Evolutionary conservation across 2,113 vertebrate species (phyloP).

Genomic region (Vombatus ursinus): DNA sequence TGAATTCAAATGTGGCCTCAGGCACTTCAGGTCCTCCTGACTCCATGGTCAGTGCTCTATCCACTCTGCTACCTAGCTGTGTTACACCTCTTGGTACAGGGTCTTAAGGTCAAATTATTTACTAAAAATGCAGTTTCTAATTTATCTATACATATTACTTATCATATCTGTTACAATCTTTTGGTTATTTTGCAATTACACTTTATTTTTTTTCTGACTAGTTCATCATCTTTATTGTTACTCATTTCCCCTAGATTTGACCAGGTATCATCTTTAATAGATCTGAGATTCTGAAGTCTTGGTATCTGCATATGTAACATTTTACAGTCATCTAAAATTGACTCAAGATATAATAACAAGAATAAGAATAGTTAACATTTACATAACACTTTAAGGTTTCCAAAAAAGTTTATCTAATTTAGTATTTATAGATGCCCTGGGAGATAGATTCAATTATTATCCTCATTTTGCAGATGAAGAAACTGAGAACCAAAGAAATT

Average conservation of each 20-base stretch:
- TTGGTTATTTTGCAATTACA: too few species aligned
- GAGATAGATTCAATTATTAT: not conserved
- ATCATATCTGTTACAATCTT: too few species aligned
- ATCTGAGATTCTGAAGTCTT: not conserved
- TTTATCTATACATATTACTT: too few species aligned
- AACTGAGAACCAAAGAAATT: not conserved
- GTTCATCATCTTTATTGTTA: not conserved
- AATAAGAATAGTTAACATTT: not conserved
- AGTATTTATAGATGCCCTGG: not conserved
- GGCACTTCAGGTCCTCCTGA: too few species aligned
- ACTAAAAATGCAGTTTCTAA: too few species aligned
- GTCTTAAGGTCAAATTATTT: too few species aligned
- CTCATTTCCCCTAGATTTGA: not conserved
- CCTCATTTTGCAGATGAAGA: not conserved
- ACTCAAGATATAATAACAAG: not conserved
- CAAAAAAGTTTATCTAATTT: not conserved
- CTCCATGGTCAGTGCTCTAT: too few species aligned
- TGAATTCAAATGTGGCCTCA: too few species aligned
- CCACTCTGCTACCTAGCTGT: too few species aligned
- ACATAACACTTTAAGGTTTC: not conserved
- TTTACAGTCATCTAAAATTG: not conserved
- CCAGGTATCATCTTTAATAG: not conserved
- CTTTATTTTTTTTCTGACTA: not conserved
- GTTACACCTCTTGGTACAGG: too few species aligned
- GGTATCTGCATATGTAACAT: not conserved